These are phyloP conservation scores for Heteromormyrus szaboi DNA, from an alignment of 2,797 vertebrate species.

Conservation along the genomic window DNA sequence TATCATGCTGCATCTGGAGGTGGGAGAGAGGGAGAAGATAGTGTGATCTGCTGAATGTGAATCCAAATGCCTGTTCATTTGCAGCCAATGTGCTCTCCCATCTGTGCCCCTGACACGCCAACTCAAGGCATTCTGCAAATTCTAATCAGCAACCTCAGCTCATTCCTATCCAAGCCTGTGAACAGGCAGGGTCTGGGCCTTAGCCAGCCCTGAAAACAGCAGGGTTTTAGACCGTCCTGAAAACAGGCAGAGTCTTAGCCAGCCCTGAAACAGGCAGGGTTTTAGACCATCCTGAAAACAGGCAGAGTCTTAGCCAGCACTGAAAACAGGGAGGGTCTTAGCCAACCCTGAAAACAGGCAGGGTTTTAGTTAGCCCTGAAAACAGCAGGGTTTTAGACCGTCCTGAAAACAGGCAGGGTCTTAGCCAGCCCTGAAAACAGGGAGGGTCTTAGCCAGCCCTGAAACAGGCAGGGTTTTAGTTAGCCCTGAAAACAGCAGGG, in stretches of 20 bases:
- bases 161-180: neutral
- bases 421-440: neutral
- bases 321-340: neutral
- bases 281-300: neutral
- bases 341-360: neutral
- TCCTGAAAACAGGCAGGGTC: too few relatives aligned
- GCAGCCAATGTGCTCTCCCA: neutral
- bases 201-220: neutral
- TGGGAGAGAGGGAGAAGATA: constrained; percentile 36
- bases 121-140: neutral
- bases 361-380: neutral
- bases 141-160: constrained; percentile 8
- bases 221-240: neutral
- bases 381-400: neutral
- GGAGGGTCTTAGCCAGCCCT: neutral
- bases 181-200: neutral
- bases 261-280: too few relatives aligned
- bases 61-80: constrained; percentile 31
- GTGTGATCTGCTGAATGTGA: constrained; percentile 39
- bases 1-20: constrained; percentile 46
- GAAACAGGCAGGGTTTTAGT: too few relatives aligned
- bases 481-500: too few relatives aligned
- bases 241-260: neutral
- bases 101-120: neutral
- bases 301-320: neutral